phyloP scores from a whole-genome alignment of 2,113 vertebrate genomes.

The Boulengeromyrus knoepffleri region DNA sequence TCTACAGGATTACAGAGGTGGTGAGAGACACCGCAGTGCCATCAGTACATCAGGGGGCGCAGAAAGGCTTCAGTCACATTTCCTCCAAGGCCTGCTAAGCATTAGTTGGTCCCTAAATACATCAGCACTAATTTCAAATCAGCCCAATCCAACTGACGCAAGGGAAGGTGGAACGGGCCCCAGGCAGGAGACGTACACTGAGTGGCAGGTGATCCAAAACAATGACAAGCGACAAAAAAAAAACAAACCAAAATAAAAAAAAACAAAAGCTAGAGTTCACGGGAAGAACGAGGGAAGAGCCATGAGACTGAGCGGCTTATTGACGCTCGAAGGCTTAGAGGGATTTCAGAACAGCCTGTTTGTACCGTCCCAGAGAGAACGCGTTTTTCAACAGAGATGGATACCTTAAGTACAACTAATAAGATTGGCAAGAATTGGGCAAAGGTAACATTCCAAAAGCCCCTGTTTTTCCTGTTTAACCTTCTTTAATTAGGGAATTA shows the following conservation, averaged over 20 bases:
- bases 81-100: not conserved
- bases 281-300: not conserved
- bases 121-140: not conserved
- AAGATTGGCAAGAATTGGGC: not conserved
- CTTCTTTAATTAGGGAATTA: not conserved
- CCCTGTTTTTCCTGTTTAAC: not conserved
- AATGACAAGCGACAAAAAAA: not conserved
- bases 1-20: not conserved
- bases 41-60: not conserved
- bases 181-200: not conserved
- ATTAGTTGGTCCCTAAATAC: not conserved
- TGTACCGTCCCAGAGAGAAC: not conserved
- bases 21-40: not conserved
- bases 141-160: not conserved
- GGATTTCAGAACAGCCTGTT: not conserved
- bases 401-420: not conserved
- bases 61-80: not conserved
- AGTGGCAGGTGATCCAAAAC: not conserved
- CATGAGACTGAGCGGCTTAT: not conserved
- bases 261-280: not conserved
- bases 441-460: not conserved
- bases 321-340: not conserved
- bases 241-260: not conserved
- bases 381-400: not conserved
- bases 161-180: not conserved